Conservation (phyloP, 1,140 invertebrate genomes). For the Fopius arisanus region DNA sequence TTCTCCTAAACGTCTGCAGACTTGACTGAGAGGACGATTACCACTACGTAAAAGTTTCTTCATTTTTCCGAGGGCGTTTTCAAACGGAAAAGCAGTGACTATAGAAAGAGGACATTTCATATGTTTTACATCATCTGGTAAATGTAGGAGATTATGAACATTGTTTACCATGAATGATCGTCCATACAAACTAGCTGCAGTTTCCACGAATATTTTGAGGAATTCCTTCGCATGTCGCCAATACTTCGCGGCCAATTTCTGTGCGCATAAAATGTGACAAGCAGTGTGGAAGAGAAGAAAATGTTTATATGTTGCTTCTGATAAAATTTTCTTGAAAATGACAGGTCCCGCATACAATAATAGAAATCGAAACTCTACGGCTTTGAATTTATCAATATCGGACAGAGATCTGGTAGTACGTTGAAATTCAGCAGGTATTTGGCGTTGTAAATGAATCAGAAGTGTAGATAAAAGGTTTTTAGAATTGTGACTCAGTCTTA, state of each 20-base stretch:
- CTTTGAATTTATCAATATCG: conserved; percentile 24
- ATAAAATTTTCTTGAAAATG: conserved; percentile 15
- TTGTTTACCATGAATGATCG: neutral
- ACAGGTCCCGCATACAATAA: conserved; percentile 3
- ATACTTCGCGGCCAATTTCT: neutral
- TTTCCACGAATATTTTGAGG: neutral
- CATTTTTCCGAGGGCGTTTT: neutral
- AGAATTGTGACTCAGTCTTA: neutral
- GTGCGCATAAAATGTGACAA: neutral
- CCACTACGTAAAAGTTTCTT: neutral
- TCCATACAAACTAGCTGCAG: neutral
- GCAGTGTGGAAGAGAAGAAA: conserved; percentile 22
- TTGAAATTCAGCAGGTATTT: conserved; percentile 39
- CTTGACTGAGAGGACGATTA: neutral
- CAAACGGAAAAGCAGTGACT: neutral
- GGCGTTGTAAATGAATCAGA: conserved; percentile 10
- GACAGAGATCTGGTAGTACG: conserved; percentile 33
- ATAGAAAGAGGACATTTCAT: neutral
- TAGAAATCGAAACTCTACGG: conserved; percentile 11
- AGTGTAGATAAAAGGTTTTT: neutral
- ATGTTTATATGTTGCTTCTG: neutral
- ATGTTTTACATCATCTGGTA: neutral
- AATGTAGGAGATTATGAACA: conserved; percentile 6
- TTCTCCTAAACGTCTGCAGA: neutral
- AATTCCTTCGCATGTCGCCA: neutral